Base-by-base conservation (phyloP, 2,888 invertebrate genomes). In the Eupsilia transversa region DNA sequence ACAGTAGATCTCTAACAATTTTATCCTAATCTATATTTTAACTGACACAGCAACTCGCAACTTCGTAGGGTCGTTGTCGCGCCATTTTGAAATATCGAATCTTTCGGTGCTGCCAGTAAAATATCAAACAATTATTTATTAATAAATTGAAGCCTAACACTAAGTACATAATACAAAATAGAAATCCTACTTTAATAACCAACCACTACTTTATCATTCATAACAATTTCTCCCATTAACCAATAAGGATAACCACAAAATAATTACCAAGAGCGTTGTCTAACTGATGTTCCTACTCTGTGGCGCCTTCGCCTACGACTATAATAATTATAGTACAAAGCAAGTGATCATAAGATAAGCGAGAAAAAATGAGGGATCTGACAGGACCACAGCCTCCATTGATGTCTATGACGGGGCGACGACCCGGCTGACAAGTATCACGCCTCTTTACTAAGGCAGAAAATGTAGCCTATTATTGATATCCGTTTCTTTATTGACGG, bases 241-340 rank as follows among this genome's bases (percentile, higher is more conserved):
- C 30, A 66, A 66, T 56, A 69, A 73, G 46, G 52, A 17, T 74
- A 67, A 72, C 46, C 30, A 84, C 46, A 71, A 72, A 76, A 72
- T 72, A 80, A 80, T 72, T 30, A 84, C 52, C 12, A 49, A 20
- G 33, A 60, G 33, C 71, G 49, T 72, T 67, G 65, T 60, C 61
- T 57, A 65, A 61, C 84, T 71, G 74, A 81, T 72, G 43, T 71
- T 56, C 4, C 49, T 86, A 72, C 41, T 52, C 88, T 87, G 82
- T 85, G 86, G 79, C 61, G 12, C 63, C 64, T 77, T 71, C 57
- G 68, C 85, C 90, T 88, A 88, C 86, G 83, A 86, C 77, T 85
- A 87, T 92, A 91, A 92, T 92, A 92, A 93, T 92, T 92, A 92
- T 88, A 89, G 86, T 89, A 93, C 92, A 92, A 92, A 92, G 91